Conservation (phyloP, 2,888 invertebrate species). For the Palloptera scutellata region DNA sequence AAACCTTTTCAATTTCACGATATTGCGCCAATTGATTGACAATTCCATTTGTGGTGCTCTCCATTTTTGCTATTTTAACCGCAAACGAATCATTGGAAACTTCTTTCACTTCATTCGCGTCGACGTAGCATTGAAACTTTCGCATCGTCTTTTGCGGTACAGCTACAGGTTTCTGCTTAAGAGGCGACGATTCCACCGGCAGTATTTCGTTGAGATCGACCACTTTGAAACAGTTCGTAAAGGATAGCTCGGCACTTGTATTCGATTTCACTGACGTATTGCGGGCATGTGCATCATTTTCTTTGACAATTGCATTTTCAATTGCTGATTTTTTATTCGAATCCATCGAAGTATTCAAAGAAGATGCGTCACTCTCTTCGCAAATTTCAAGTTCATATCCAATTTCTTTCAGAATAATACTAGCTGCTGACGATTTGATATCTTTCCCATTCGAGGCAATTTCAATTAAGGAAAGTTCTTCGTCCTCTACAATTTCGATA, state of each 20-base stretch:
- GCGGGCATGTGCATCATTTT: too few relatives aligned
- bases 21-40: constrained; percentile 76
- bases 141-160: constrained; percentile 8
- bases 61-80: constrained; percentile 22
- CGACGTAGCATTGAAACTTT: constrained; percentile 16
- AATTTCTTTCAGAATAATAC: constrained; percentile 6
- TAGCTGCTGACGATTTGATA: neutral
- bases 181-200: neutral
- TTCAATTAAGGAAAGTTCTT: too few relatives aligned
- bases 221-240: too few relatives aligned
- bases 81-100: constrained; percentile 13
- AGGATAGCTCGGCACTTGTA: too few relatives aligned
- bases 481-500: neutral
- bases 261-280: too few relatives aligned
- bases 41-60: constrained; percentile 66
- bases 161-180: neutral
- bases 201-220: too few relatives aligned
- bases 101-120: constrained; percentile 2
- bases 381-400: constrained; percentile 18
- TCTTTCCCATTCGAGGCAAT: neutral
- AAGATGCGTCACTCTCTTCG: neutral
- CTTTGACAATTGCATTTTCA: too few relatives aligned
- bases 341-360: neutral
- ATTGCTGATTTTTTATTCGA: too few relatives aligned
- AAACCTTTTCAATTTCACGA: constrained; percentile 79